A percentile compares a stretch with the other conserved stretches of the same genome.
phyloP scores from a whole-genome alignment of 2,797 vertebrate genomes.

The Bradypodion ventrale region DNA sequence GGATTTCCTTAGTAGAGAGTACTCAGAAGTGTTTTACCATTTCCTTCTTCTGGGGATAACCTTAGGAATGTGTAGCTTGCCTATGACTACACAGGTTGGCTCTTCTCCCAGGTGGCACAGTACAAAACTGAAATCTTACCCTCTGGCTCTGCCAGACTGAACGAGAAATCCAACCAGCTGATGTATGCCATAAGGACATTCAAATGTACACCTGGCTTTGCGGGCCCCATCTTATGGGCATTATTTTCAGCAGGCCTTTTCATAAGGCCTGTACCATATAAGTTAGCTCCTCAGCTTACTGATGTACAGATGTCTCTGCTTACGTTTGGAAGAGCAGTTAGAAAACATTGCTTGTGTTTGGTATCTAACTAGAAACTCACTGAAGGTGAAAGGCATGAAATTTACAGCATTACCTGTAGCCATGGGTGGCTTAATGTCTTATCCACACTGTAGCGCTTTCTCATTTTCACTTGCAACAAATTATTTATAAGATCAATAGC shows the following conservation, averaged over 20 bases:
- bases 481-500: constrained; percentile 98
- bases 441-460: constrained; percentile 97
- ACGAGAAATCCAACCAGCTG: no score
- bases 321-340: not conserved
- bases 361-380: not conserved
- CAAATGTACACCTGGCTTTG: not conserved
- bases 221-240: not conserved
- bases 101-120: no score
- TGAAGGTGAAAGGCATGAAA: constrained; percentile 3
- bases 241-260: not conserved
- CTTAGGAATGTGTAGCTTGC: no score
- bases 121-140: no score
- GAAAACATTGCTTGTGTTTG: not conserved
- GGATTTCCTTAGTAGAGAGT: no score
- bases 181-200: not conserved
- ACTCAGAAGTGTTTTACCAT: no score
- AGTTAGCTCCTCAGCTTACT: not conserved
- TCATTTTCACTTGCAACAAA: constrained; percentile 98
- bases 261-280: not conserved
- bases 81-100: no score
- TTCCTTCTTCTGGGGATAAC: no score
- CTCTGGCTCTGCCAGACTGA: no score
- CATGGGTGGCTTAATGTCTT: constrained; percentile 96
- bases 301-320: not conserved
- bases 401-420: constrained; percentile 83